These are phyloP conservation scores for Galeopterus variegatus DNA, from an alignment of 2,113 vertebrate genomes.

Conservation along the genomic window DNA sequence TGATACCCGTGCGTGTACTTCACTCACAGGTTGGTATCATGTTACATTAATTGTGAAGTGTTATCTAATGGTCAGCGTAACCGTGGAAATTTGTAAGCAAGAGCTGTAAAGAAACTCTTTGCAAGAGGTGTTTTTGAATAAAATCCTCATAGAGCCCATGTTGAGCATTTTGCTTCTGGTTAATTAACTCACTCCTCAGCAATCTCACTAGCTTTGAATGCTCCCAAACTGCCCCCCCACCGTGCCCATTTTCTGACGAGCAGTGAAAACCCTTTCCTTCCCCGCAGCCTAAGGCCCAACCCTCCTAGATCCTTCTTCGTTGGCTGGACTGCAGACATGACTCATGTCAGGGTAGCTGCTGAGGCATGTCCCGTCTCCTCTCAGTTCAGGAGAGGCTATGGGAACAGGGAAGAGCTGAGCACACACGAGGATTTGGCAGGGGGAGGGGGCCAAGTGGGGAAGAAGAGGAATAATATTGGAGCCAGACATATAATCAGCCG, in stretches of 20 bases:
- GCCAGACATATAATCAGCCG: slow-evolving; percentile 49
- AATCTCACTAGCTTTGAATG: background rate
- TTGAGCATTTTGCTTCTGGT: background rate
- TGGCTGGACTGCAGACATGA: slow-evolving; percentile 77
- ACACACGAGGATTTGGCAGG: slow-evolving; percentile 36
- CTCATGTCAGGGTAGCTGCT: slow-evolving; percentile 78
- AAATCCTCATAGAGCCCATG: background rate
- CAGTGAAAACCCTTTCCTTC: slow-evolving; percentile 52
- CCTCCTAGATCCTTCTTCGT: background rate
- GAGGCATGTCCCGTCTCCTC: slow-evolving; percentile 73
- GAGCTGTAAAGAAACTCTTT: background rate
- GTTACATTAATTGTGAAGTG: background rate
- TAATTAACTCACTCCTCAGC: background rate
- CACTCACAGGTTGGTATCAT: background rate
- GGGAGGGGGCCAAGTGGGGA: background rate
- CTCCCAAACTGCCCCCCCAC: background rate
- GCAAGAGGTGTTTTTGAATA: background rate
- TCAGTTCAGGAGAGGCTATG: slow-evolving; percentile 70
- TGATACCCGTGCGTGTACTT: too few relatives aligned
- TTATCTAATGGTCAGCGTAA: background rate
- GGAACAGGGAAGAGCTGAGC: slow-evolving; percentile 71
- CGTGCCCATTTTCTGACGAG: slow-evolving; percentile 13
- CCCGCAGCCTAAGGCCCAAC: slow-evolving; percentile 29
- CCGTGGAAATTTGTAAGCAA: background rate
- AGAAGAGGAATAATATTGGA: slow-evolving; percentile 55